These are phyloP conservation scores for Parascotia fuliginaria DNA, from an alignment of 2,888 invertebrate genomes.

Conservation along the genomic window DNA sequence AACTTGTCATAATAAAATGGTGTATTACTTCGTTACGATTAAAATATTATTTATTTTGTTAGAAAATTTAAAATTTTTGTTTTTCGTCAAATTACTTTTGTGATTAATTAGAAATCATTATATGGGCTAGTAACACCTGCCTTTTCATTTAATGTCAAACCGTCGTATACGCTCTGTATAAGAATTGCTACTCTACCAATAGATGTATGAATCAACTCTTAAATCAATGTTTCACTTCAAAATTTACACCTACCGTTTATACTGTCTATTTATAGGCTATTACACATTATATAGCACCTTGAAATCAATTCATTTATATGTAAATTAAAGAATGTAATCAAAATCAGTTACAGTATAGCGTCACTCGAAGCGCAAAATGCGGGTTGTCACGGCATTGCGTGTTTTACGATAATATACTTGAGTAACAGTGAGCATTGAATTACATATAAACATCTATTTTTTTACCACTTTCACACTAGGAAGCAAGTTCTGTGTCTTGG, in stretches of 20 bases:
- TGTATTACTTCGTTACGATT: too few relatives aligned
- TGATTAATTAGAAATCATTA: too few relatives aligned
- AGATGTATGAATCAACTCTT: not conserved
- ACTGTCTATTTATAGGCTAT: not conserved
- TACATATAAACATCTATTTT: slow-evolving; percentile 29
- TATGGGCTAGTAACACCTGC: too few relatives aligned
- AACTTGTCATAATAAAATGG: too few relatives aligned
- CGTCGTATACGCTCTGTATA: too few relatives aligned
- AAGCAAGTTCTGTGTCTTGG: slow-evolving; percentile 6
- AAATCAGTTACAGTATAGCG: slow-evolving; percentile 7
- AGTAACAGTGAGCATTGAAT: slow-evolving; percentile 43
- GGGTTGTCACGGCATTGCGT: slow-evolving; percentile 58
- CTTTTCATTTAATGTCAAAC: too few relatives aligned
- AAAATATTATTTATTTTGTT: too few relatives aligned
- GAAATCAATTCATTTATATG: slow-evolving; percentile 9
- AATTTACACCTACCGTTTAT: not conserved
- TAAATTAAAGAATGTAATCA: slow-evolving; percentile 9
- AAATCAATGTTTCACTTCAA: not conserved
- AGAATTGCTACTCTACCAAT: too few relatives aligned
- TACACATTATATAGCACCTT: not conserved
- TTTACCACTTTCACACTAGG: too few relatives aligned
- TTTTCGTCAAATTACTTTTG: too few relatives aligned
- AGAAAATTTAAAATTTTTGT: too few relatives aligned
- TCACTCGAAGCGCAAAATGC: slow-evolving; percentile 8
- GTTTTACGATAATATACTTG: slow-evolving; percentile 41